phyloP scores from a whole-genome alignment of 2,113 vertebrate species.

The Dunckerocampus dactyliophorus region DNA sequence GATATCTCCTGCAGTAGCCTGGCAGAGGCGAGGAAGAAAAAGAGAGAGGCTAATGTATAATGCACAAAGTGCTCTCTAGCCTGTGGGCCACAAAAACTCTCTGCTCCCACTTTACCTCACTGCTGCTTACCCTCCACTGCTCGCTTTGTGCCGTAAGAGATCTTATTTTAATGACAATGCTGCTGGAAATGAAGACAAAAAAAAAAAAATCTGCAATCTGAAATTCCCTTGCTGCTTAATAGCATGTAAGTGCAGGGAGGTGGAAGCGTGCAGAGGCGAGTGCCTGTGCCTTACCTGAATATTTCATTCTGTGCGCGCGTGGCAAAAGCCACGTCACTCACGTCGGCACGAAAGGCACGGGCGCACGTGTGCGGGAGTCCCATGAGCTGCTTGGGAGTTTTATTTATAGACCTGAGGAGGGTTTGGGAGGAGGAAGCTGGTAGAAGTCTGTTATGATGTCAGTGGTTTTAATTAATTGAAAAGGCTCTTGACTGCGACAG shows the following conservation, averaged over 20 bases:
- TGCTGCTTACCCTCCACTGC: constrained; percentile 25
- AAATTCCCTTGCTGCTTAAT: constrained; percentile 7
- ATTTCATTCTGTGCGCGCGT: constrained; percentile 55
- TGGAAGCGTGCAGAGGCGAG: constrained; percentile 9
- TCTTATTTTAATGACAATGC: constrained; percentile 12
- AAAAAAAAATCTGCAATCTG: background rate
- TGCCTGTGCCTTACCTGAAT: constrained; percentile 59
- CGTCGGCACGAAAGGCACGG: constrained; percentile 17
- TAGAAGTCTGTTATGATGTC: constrained; percentile 49
- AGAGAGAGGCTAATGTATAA: constrained; percentile 55
- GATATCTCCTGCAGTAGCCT: constrained; percentile 41
- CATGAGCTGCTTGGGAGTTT: constrained; percentile 43
- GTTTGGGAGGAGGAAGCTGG: constrained; percentile 11
- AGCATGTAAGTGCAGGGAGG: constrained; percentile 9
- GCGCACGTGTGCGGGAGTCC: constrained; percentile 29
- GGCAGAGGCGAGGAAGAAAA: constrained; percentile 26
- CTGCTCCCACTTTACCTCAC: constrained; percentile 10
- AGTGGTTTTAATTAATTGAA: constrained; percentile 59
- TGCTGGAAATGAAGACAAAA: background rate
- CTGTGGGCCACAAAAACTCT: constrained; percentile 51
- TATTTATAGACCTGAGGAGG: constrained; percentile 52
- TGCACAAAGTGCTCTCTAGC: constrained; percentile 58
- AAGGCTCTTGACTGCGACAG: constrained; percentile 45
- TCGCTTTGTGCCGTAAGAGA: constrained; percentile 3
- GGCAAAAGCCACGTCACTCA: constrained; percentile 27